Evolutionary conservation across 2,113 vertebrate genomes (phyloP).

Genomic region (Lucifuga dentata): DNA sequence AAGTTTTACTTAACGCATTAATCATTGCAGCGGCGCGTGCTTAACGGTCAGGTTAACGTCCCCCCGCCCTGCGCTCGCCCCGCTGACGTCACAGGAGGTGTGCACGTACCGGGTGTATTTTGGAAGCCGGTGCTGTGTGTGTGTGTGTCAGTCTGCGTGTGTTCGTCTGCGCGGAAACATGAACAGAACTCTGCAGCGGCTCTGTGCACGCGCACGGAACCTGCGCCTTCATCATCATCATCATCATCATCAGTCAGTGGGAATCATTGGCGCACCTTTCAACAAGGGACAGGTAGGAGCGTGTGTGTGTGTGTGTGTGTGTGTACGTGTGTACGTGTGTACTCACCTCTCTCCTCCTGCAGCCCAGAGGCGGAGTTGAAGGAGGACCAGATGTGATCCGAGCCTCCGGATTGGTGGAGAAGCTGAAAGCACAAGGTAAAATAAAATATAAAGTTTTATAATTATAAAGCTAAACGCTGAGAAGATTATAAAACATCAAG

Average conservation of each 20-base stretch:
- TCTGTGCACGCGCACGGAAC: constrained; percentile 9
- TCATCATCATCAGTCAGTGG: constrained; percentile 45
- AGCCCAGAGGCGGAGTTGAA: constrained; percentile 77
- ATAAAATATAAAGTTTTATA: too few relatives aligned
- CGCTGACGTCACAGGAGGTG: not conserved
- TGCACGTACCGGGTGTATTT: constrained; percentile 1
- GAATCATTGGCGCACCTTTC: constrained; percentile 82
- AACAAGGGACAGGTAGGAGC: constrained; percentile 79
- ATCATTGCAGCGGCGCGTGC: too few relatives aligned
- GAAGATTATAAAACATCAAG: too few relatives aligned
- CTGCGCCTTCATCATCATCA: constrained; percentile 31
- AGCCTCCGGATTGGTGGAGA: constrained; percentile 68
- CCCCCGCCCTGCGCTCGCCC: too few relatives aligned
- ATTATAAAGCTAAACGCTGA: too few relatives aligned
- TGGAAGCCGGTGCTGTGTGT: not conserved
- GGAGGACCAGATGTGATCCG: constrained; percentile 76
- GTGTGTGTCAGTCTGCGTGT: not conserved
- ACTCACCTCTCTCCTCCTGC: constrained; percentile 14
- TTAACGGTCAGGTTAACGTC: too few relatives aligned
- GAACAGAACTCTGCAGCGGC: constrained; percentile 36
- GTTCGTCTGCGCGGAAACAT: constrained; percentile 46
- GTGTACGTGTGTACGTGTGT: not conserved
- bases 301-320: too few relatives aligned
- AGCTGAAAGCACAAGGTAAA: constrained; percentile 72
- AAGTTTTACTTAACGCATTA: too few relatives aligned